Percentiles rank a stretch among this genome's conserved stretches.
Evolutionary conservation across 2,113 vertebrate genomes (phyloP).

Genomic region (Tinamus guttatus): DNA sequence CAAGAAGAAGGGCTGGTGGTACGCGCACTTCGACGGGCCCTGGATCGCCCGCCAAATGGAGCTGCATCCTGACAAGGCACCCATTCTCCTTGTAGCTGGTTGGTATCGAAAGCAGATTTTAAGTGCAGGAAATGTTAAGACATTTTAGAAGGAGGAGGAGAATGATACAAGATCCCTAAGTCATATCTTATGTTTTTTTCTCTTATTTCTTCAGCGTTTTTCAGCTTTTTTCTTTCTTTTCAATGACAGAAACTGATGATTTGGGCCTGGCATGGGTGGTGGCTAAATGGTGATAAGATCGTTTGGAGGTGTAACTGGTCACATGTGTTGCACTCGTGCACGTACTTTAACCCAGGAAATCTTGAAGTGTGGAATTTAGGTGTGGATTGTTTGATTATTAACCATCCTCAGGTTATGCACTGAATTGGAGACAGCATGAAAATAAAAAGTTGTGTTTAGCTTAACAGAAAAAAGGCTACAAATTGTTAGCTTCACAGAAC

Average conservation of each 20-base stretch:
- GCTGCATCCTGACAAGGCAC: slow-evolving; percentile 95
- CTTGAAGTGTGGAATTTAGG: background rate
- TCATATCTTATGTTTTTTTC: background rate
- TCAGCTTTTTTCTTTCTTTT: background rate
- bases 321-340: accelerated
- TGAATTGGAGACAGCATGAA: accelerated
- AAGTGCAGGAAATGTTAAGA: accelerated
- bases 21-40: slow-evolving; percentile 94
- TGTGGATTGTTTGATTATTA: background rate
- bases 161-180: background rate
- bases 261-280: background rate
- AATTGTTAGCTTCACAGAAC: background rate
- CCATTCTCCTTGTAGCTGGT: slow-evolving; percentile 96
- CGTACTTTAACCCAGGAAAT: background rate
- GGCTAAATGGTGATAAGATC: background rate
- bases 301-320: background rate
- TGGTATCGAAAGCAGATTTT: slow-evolving; percentile 31
- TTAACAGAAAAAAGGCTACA: background rate
- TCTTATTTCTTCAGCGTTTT: background rate
- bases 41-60: slow-evolving; percentile 99
- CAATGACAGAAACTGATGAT: background rate
- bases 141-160: background rate
- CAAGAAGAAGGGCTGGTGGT: slow-evolving; percentile 99
- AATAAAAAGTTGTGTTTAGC: background rate
- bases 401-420: background rate